These are phyloP conservation scores for Drosophila watanabei DNA, from an alignment of 1,140 invertebrate genomes.

Conservation along the genomic window DNA sequence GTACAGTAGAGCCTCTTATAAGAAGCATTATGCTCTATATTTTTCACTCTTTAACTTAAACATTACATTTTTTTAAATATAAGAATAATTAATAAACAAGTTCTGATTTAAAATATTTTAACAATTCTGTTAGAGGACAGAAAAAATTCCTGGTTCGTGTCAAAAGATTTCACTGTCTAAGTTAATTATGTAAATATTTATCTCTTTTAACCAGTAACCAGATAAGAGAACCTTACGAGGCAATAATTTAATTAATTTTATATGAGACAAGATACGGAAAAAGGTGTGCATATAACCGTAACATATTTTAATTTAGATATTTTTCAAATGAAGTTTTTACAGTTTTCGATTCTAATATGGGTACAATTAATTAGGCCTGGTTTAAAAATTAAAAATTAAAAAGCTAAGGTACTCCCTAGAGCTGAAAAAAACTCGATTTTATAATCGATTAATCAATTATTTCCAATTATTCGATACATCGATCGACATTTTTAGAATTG, in stretches of 20 bases:
- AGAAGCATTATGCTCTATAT: rapidly evolving
- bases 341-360: too few relatives aligned
- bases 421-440: too few relatives aligned
- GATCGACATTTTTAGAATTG: too few relatives aligned
- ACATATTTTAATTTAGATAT: too few relatives aligned
- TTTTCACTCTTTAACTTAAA: background rate
- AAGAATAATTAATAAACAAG: background rate
- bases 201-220: background rate
- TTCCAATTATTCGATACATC: too few relatives aligned
- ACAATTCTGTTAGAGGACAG: background rate
- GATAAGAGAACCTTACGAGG: background rate
- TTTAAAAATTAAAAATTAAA: too few relatives aligned
- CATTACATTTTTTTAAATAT: background rate
- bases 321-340: too few relatives aligned
- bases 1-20: background rate
- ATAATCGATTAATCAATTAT: too few relatives aligned
- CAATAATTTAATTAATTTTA: background rate
- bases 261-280: background rate
- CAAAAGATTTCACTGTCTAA: background rate
- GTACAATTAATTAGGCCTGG: too few relatives aligned
- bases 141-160: background rate
- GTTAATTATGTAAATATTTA: too few relatives aligned
- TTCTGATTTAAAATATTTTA: background rate
- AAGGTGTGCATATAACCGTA: too few relatives aligned
- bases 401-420: too few relatives aligned